Conservation (phyloP, 2,113 vertebrate genomes). For the Bothrops jararaca region DNA sequence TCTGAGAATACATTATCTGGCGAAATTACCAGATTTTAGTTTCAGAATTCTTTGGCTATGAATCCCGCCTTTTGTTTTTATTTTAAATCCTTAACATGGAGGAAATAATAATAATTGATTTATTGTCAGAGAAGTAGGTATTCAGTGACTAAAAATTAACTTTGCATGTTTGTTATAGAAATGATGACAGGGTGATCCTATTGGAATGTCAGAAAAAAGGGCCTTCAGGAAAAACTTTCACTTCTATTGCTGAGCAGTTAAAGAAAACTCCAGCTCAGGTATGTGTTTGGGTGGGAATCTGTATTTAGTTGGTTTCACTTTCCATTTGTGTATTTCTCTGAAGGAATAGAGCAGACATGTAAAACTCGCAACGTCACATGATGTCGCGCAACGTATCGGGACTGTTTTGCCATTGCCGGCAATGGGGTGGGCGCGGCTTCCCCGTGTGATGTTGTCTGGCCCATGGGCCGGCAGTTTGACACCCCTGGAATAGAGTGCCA, state of each 20-base stretch:
- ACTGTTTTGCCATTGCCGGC: no score
- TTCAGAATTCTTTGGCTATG: neutral
- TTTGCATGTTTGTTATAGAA: constrained; percentile 67
- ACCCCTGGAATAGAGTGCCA: neutral
- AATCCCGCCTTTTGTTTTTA: neutral
- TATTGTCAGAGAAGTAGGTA: neutral
- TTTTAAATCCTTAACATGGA: neutral
- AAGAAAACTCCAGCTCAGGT: constrained; percentile 87
- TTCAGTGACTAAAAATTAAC: constrained; percentile 6
- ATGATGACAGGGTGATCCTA: constrained; percentile 90
- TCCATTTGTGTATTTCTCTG: neutral
- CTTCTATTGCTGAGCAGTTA: constrained; percentile 78
- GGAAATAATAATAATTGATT: neutral
- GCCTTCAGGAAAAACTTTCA: constrained; percentile 85
- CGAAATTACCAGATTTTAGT: neutral
- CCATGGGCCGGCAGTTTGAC: no score
- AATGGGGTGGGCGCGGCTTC: no score
- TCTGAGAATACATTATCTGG: neutral
- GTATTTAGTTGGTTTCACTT: neutral
- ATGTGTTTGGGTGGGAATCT: constrained; percentile 7
- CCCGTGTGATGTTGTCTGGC: rapidly evolving
- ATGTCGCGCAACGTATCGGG: no score
- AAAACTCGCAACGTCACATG: no score
- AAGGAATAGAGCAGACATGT: neutral
- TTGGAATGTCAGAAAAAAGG: constrained; percentile 85